These are phyloP conservation scores for Parnassius apollo DNA, from an alignment of 2,888 invertebrate species.

Conservation along the genomic window DNA sequence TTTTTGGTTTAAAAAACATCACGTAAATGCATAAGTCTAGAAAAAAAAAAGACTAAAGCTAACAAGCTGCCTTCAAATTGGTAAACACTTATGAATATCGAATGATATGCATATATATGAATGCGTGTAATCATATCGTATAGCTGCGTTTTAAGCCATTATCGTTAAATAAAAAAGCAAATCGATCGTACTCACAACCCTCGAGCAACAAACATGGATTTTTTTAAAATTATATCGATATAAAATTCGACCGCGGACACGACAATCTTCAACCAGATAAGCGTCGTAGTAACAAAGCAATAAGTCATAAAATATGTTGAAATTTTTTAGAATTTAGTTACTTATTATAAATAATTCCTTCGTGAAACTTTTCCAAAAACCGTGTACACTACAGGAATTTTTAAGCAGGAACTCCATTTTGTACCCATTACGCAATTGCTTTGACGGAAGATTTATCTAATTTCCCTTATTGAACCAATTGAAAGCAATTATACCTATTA, in stretches of 20 bases:
- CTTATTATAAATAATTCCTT: conserved; percentile 73
- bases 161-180: conserved; percentile 69
- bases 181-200: conserved; percentile 66
- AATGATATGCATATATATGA: conserved; percentile 1
- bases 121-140: conserved; percentile 32
- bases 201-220: conserved; percentile 63
- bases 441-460: conserved; percentile 9
- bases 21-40: too few relatives aligned
- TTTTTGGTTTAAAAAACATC: too few relatives aligned
- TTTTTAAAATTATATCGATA: conserved; percentile 52
- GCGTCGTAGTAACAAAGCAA: conserved; percentile 57
- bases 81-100: neutral
- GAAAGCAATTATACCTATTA: conserved; percentile 6
- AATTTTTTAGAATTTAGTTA: conserved; percentile 49
- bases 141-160: conserved; percentile 64
- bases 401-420: conserved; percentile 53
- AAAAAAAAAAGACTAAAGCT: too few relatives aligned
- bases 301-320: conserved; percentile 65
- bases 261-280: conserved; percentile 57
- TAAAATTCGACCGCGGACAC: conserved; percentile 64
- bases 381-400: conserved; percentile 69
- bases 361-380: conserved; percentile 68
- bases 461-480: conserved; percentile 5
- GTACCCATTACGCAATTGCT: conserved; percentile 14
- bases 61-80: too few relatives aligned